Conservation (phyloP, 2,113 vertebrate genomes). For the Lutjanus erythropterus region DNA sequence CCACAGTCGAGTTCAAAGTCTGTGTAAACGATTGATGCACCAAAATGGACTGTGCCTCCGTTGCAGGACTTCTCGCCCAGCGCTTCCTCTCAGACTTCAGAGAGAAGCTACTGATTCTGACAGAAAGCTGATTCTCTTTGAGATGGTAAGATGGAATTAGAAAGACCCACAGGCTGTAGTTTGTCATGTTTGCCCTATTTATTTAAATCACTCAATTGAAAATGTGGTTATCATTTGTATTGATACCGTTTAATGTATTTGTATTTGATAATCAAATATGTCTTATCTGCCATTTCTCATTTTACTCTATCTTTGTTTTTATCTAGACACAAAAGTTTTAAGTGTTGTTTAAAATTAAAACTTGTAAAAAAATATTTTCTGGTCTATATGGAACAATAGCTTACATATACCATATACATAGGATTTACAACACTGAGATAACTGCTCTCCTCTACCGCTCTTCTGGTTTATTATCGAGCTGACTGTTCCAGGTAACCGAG, state of each 20-base stretch:
- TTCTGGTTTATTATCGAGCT: not conserved
- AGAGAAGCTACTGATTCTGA: slow-evolving; percentile 49
- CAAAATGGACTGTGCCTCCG: slow-evolving; percentile 41
- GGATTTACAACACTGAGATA: not conserved
- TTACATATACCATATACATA: not conserved
- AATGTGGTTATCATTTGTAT: slow-evolving; percentile 21
- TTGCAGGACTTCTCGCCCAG: slow-evolving; percentile 46
- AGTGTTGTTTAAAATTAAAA: no score
- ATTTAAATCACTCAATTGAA: slow-evolving; percentile 23
- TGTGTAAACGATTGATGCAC: slow-evolving; percentile 54
- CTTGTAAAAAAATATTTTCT: not conserved
- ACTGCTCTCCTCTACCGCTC: not conserved
- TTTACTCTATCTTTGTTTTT: not conserved
- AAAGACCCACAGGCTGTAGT: slow-evolving; percentile 39
- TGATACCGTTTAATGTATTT: not conserved
- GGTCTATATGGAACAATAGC: not conserved
- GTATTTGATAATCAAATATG: not conserved
- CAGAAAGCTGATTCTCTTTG: slow-evolving; percentile 55
- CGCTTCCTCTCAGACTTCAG: slow-evolving; percentile 58
- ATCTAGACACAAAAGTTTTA: not conserved
- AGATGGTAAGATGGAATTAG: slow-evolving; percentile 56
- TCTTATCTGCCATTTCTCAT: not conserved
- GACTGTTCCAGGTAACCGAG: not conserved
- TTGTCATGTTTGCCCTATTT: slow-evolving; percentile 51
- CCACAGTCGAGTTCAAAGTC: slow-evolving; percentile 63